These are phyloP conservation scores for Sebastes taczanowskii DNA, from an alignment of 2,797 vertebrate species.

Conservation along the genomic window DNA sequence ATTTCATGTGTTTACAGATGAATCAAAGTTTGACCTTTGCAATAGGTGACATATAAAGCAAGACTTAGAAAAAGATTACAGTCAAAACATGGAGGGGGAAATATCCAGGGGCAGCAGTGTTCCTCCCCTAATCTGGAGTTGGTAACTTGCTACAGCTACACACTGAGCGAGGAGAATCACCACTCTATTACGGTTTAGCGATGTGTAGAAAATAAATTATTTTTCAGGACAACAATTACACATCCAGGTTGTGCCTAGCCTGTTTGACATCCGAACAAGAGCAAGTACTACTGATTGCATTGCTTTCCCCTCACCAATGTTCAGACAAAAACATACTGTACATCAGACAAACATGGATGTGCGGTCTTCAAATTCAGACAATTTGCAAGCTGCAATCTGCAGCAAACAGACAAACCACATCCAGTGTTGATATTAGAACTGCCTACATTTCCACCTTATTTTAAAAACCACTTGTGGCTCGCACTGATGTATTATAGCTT, in stretches of 20 bases:
- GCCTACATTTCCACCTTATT: conserved; percentile 22
- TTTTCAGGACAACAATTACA: not conserved
- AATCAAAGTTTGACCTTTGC: not conserved
- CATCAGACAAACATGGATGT: not conserved
- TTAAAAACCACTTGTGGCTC: not conserved
- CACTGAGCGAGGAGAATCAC: not conserved
- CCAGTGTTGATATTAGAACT: not conserved
- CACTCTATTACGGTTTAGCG: not conserved
- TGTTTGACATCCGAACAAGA: not conserved
- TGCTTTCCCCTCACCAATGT: not conserved
- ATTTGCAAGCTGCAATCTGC: not conserved
- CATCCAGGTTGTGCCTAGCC: not conserved
- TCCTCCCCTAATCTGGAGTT: not conserved
- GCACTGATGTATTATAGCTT: not conserved
- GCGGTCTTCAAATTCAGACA: not conserved
- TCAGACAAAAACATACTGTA: not conserved
- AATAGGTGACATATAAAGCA: no score
- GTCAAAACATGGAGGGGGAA: not conserved
- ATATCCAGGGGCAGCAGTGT: no score
- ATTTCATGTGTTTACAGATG: not conserved
- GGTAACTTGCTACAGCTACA: not conserved
- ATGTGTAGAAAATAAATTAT: not conserved
- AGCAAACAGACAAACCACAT: not conserved
- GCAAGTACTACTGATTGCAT: not conserved
- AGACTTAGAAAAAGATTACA: not conserved